Evolutionary conservation across 2,888 invertebrate species (phyloP).

Genomic region (Brachynemurus nebulosus): DNA sequence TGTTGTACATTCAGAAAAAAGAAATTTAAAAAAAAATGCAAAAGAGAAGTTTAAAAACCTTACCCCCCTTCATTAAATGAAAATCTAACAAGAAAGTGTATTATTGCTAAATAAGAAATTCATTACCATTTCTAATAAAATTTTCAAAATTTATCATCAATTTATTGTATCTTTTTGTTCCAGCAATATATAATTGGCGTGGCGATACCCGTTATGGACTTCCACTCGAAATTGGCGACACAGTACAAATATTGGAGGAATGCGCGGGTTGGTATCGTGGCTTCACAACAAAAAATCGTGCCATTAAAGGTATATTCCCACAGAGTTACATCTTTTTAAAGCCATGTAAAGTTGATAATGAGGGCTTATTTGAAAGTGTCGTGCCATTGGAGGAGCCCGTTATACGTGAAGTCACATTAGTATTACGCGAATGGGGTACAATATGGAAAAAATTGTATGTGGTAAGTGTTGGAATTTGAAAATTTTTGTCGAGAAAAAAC

Average conservation of each 20-base stretch:
- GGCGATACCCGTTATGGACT: constrained; percentile 63
- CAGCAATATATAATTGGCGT: constrained; percentile 86
- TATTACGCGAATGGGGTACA: constrained; percentile 84
- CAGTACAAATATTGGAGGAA: constrained; percentile 84
- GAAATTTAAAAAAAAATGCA: too few relatives aligned
- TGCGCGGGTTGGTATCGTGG: constrained; percentile 84
- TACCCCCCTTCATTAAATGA: too few relatives aligned
- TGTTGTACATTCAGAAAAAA: too few relatives aligned
- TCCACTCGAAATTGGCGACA: constrained; percentile 81
- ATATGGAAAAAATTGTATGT: constrained; percentile 88
- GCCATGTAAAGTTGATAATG: constrained; percentile 66
- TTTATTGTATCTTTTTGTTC: constrained; percentile 26
- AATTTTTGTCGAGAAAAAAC: neutral
- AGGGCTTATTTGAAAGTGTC: constrained; percentile 56
- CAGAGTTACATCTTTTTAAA: constrained; percentile 67
- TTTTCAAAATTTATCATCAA: too few relatives aligned
- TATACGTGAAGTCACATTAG: constrained; percentile 82
- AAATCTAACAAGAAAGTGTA: too few relatives aligned
- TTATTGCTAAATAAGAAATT: too few relatives aligned
- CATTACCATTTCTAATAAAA: too few relatives aligned
- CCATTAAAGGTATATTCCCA: constrained; percentile 62
- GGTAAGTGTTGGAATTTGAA: constrained; percentile 39
- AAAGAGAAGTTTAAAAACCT: too few relatives aligned
- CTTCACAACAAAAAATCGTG: constrained; percentile 59
- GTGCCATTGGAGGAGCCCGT: constrained; percentile 73